phyloP scores from a whole-genome alignment of 2,888 invertebrate genomes.

The Polydrusus pterygomalis region DNA sequence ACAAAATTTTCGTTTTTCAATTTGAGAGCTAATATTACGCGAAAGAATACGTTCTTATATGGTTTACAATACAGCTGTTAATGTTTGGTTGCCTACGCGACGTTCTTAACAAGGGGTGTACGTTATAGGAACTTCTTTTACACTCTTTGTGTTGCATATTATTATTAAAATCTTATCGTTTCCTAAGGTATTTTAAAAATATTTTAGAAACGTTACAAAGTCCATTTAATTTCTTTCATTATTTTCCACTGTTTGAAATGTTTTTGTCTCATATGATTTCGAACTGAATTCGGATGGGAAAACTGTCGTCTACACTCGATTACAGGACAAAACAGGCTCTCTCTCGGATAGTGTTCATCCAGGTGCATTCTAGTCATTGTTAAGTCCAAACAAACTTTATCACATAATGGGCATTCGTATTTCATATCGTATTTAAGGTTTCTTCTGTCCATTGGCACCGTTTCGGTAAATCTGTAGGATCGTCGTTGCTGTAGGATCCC shows the following conservation, averaged over 20 bases:
- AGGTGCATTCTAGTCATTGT: slow-evolving; percentile 81
- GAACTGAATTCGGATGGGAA: slow-evolving; percentile 89
- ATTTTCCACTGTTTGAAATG: slow-evolving; percentile 88
- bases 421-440: slow-evolving; percentile 64
- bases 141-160: not conserved
- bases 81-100: slow-evolving; percentile 55
- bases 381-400: slow-evolving; percentile 74
- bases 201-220: slow-evolving; percentile 66
- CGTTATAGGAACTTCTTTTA: slow-evolving; percentile 4
- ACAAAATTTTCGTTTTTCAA: not conserved
- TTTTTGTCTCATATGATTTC: slow-evolving; percentile 91
- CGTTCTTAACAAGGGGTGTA: not conserved
- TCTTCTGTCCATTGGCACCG: slow-evolving; percentile 65
- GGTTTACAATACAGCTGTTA: slow-evolving; percentile 3
- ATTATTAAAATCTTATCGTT: not conserved
- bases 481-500: slow-evolving; percentile 62
- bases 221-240: slow-evolving; percentile 88
- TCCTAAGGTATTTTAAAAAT: not conserved
- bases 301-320: slow-evolving; percentile 83
- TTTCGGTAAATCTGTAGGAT: slow-evolving; percentile 64
- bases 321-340: slow-evolving; percentile 88
- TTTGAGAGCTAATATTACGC: not conserved
- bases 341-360: slow-evolving; percentile 89
- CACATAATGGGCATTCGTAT: slow-evolving; percentile 84
- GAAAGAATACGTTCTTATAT: slow-evolving; percentile 19